Evolutionary conservation across 2,797 vertebrate genomes (phyloP).

Genomic region (Mus spretus): DNA sequence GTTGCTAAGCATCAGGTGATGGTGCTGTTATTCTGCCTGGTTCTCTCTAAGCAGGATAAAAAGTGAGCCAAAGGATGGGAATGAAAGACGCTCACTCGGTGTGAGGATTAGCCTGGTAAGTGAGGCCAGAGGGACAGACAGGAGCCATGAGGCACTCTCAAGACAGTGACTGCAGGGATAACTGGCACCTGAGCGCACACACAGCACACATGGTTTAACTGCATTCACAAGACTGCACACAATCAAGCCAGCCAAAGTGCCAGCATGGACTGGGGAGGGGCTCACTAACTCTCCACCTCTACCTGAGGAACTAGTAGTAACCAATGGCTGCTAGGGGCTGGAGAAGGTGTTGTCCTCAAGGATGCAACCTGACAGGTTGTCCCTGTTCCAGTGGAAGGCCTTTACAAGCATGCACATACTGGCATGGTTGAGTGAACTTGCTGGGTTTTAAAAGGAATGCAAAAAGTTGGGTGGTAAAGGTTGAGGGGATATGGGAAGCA

Average conservation of each 20-base stretch:
- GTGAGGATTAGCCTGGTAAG: not conserved
- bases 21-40: not conserved
- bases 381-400: not conserved
- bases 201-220: not conserved
- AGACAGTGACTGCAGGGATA: not conserved
- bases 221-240: not conserved
- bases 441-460: not conserved
- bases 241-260: not conserved
- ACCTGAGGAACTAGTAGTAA: not conserved
- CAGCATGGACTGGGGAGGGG: not conserved
- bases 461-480: not conserved
- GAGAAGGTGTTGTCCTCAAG: not conserved
- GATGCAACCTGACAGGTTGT: not conserved
- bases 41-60: not conserved
- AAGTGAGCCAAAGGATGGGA: not conserved
- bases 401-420: not conserved
- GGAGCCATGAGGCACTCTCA: not conserved
- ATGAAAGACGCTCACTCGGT: not conserved
- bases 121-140: not conserved
- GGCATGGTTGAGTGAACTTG: not conserved
- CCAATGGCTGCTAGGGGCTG: too few relatives aligned
- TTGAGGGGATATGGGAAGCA: not conserved
- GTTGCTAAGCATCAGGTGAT: not conserved
- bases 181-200: not conserved
- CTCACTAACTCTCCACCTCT: not conserved